phyloP scores from a whole-genome alignment of 2,797 vertebrate species.

The Chaetophractus vellerosus region DNA sequence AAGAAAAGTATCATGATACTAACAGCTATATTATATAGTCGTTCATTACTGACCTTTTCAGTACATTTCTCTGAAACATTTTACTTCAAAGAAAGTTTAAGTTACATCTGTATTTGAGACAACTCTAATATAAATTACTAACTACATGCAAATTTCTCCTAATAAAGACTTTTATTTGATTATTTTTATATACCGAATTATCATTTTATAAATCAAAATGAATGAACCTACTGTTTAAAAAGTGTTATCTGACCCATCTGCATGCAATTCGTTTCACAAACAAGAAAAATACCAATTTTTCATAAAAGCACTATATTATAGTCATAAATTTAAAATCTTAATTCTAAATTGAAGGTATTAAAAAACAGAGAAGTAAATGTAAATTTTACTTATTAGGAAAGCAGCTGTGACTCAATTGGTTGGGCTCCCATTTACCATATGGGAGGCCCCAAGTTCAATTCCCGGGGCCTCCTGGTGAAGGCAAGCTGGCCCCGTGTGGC shows the following conservation, averaged over 20 bases:
- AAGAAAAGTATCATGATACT: neutral
- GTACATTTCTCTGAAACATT: conserved; percentile 12
- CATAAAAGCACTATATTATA: conserved; percentile 23
- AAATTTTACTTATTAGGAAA: conserved; percentile 1
- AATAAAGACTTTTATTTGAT: conserved; percentile 18
- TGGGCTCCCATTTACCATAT: no score
- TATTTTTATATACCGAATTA: conserved; percentile 58
- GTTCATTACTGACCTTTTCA: neutral
- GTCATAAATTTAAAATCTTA: conserved; percentile 57
- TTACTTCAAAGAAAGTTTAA: conserved; percentile 20
- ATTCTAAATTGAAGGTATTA: conserved; percentile 14
- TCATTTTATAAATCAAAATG: conserved; percentile 73
- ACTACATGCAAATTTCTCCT: neutral
- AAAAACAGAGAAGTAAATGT: neutral
- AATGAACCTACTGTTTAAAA: conserved; percentile 26
- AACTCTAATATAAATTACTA: no score
- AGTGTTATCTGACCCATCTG: conserved; percentile 40
- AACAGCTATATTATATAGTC: no score
- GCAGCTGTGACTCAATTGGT: no score
- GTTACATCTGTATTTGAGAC: neutral
- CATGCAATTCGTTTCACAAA: conserved; percentile 41
- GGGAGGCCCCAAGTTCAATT: no score
- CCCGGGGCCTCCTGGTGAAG: no score
- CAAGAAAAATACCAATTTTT: conserved; percentile 29
- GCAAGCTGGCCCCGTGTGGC: no score